phyloP scores from a whole-genome alignment of 2,888 invertebrate genomes.

The Neoitamus cyanurus region DNA sequence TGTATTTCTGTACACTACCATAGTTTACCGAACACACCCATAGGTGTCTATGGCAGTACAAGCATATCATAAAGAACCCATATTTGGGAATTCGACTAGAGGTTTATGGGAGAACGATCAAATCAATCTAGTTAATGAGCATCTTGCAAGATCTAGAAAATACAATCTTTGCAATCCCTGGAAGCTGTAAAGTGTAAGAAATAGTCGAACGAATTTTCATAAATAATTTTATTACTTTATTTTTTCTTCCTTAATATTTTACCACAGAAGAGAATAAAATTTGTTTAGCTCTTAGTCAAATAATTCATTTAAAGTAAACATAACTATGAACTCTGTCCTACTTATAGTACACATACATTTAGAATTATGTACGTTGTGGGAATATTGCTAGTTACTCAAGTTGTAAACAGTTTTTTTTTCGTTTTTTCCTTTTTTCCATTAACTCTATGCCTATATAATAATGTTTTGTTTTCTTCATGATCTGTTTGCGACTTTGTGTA shows the following conservation, averaged over 20 bases:
- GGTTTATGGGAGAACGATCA: too few relatives aligned
- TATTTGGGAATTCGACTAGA: too few relatives aligned
- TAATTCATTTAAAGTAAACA: slow-evolving; percentile 4
- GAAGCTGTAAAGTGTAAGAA: too few relatives aligned
- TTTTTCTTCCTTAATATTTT: slow-evolving; percentile 29
- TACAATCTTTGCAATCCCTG: too few relatives aligned
- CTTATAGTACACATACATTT: slow-evolving; percentile 29
- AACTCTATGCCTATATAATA: neutral
- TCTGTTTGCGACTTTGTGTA: neutral
- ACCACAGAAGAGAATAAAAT: slow-evolving; percentile 38
- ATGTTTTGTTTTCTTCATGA: neutral
- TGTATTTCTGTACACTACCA: too few relatives aligned
- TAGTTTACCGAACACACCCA: too few relatives aligned
- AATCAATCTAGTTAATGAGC: too few relatives aligned
- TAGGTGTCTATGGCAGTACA: too few relatives aligned
- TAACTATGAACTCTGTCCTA: slow-evolving; percentile 29
- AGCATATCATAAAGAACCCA: too few relatives aligned
- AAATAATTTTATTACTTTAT: slow-evolving; percentile 31
- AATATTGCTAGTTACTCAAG: slow-evolving; percentile 27
- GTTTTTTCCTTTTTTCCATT: neutral
- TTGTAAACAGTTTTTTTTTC: slow-evolving; percentile 7
- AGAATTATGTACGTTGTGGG: slow-evolving; percentile 16
- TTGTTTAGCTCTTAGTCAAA: slow-evolving; percentile 27
- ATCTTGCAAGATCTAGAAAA: too few relatives aligned
- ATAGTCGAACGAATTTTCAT: neutral